Evolutionary conservation across 2,113 vertebrate species (phyloP), one percentile per base, ranked within the genome.

Genomic region (Condylura cristata): DNA sequence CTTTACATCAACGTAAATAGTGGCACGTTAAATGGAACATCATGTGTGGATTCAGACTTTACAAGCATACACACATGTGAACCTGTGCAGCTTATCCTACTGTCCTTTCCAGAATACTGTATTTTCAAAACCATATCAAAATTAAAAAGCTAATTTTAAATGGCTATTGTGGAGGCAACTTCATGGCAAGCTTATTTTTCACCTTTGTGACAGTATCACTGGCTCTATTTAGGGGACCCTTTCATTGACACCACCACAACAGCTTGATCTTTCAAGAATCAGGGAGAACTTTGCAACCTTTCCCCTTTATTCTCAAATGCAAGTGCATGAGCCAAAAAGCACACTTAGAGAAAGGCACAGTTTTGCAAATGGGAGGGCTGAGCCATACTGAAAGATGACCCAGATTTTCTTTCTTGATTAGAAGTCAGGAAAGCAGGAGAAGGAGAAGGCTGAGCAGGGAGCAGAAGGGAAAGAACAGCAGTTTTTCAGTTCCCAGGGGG

Each of bases 71-170:
- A 56, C n/a, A 58, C 28, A 44, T 86, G 24, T 66, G 65, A 80
- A 44, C 5, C 48, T 89, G 32, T 37, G 32, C 17, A 70, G 8
- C n/a, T 61, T 41, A 74, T 86, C 8, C 41, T 90, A 28, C 22
- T 24, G 76, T 65, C 3, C 4, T 17, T 53, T 53, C 51, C 41
- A 68, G 34, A 5, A 75, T 6, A 39, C 5, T 28, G 18, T 76
- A 28, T 53, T 91, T 95, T 95, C 30, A 68, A 72, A 88, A 39
- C 30, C 58, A 34, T 58, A 72, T 74, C 81, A 74, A 85, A 85
- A 86, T 63, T 81, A 51, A 87, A 74, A 10, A 60, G 17, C 26
- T 39, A 56, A 17, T 44, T 90, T 87, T 72, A 37, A 48, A n/a
- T 39, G 34, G 41, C 56, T 51, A 75, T 28, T 28, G 0, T 26